Evolutionary conservation across 2,113 vertebrate genomes (phyloP).

Genomic region (Amphiprion ocellaris): DNA sequence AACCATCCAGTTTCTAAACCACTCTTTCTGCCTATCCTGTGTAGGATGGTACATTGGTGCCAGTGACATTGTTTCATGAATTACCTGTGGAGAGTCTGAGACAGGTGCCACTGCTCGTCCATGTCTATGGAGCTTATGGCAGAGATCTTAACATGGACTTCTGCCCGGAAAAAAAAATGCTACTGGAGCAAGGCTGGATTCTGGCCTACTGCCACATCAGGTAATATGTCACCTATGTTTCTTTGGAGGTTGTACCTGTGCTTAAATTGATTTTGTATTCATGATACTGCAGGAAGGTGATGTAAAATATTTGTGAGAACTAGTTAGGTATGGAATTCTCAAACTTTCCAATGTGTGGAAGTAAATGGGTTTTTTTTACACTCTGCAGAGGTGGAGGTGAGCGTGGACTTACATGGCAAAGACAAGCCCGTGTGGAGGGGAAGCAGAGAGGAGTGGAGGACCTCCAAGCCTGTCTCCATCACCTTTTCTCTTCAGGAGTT

Average conservation of each 20-base stretch:
- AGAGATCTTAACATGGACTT: conserved; percentile 93
- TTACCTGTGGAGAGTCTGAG: conserved; percentile 79
- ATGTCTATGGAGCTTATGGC: conserved; percentile 97
- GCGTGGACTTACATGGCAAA: conserved; percentile 91
- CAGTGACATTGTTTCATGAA: conserved; percentile 92
- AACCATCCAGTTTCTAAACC: not conserved
- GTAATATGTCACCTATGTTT: conserved; percentile 71
- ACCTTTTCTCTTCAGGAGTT: conserved; percentile 88
- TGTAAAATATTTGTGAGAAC: no score
- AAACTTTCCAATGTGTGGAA: not conserved
- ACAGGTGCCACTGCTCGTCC: conserved; percentile 89
- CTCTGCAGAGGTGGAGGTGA: conserved; percentile 94
- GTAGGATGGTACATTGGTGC: conserved; percentile 92
- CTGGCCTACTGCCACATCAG: conserved; percentile 97
- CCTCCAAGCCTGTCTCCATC: conserved; percentile 88
- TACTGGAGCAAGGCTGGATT: conserved; percentile 94
- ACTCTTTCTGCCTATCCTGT: not conserved
- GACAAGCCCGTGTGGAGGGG: conserved; percentile 85
- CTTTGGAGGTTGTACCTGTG: not conserved
- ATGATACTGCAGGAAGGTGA: not conserved
- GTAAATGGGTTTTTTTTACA: not conserved
- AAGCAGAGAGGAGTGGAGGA: conserved; percentile 92
- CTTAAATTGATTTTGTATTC: not conserved
- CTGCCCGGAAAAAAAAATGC: conserved; percentile 89
- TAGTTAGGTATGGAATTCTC: no score